phyloP scores from a whole-genome alignment of 1,140 invertebrate genomes.

The Drosophila pandora region DNA sequence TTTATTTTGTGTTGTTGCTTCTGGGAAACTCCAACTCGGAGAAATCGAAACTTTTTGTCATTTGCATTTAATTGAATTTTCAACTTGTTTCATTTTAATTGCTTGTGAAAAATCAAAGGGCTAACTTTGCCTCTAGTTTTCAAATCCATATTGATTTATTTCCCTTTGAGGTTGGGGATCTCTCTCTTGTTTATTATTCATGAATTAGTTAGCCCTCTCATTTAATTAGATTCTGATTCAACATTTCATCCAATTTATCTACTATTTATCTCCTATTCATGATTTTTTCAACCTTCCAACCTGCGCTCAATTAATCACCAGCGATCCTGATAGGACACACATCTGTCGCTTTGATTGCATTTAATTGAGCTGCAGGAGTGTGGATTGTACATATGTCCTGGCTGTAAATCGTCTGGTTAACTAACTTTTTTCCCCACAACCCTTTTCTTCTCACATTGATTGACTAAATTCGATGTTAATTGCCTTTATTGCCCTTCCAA shows the following conservation, averaged over 20 bases:
- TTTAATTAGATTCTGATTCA: no score
- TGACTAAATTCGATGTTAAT: slow-evolving; percentile 44
- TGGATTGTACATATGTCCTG: slow-evolving; percentile 13
- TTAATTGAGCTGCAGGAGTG: slow-evolving; percentile 23
- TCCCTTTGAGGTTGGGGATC: neutral
- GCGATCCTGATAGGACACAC: slow-evolving; percentile 9
- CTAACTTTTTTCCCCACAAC: slow-evolving; percentile 2
- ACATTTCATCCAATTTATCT: no score
- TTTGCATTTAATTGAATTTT: slow-evolving; percentile 5
- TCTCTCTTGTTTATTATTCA: neutral
- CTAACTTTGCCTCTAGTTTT: neutral
- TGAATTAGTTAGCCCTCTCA: neutral
- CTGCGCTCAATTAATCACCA: neutral
- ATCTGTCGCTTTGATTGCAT: slow-evolving; percentile 23
- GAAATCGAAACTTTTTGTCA: neutral
- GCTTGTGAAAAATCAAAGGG: slow-evolving; percentile 1
- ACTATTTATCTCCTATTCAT: no score
- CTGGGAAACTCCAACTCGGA: neutral
- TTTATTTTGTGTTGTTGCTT: neutral
- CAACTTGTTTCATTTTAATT: slow-evolving; percentile 3
- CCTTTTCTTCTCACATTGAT: slow-evolving; percentile 26
- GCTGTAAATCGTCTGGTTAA: slow-evolving; percentile 15
- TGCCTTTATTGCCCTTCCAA: slow-evolving; percentile 5
- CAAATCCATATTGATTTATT: neutral
- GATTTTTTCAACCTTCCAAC: no score